These are phyloP conservation scores for Falco biarmicus DNA, from an alignment of 2,797 vertebrate genomes.

Conservation along the genomic window DNA sequence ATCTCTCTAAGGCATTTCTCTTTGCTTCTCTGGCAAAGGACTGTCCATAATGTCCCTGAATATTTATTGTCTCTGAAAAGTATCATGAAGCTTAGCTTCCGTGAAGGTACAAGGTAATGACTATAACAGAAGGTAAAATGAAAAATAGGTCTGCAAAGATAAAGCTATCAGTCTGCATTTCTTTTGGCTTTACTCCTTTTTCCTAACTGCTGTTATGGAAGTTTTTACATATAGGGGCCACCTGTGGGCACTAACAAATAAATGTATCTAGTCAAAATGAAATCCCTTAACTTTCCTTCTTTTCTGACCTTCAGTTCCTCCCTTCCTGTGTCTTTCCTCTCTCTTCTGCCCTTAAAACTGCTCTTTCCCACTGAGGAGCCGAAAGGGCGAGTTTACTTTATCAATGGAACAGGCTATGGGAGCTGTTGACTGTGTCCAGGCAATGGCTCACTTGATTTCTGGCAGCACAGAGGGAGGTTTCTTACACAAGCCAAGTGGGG, in stretches of 20 bases:
- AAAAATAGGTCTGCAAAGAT: neutral
- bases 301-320: neutral
- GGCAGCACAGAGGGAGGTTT: neutral
- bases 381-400: neutral
- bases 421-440: neutral
- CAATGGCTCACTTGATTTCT: neutral
- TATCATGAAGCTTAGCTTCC: neutral
- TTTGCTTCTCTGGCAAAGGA: neutral
- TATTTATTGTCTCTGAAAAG: neutral
- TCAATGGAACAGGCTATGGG: neutral
- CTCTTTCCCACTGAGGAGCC: neutral
- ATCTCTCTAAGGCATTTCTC: neutral
- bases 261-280: neutral
- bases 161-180: neutral
- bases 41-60: neutral
- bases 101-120: neutral
- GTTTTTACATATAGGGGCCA: neutral
- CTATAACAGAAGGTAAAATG: neutral
- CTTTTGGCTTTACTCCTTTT: neutral
- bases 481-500: neutral
- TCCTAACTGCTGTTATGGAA: neutral
- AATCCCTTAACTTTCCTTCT: neutral
- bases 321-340: neutral
- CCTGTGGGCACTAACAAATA: neutral
- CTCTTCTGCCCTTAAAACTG: neutral